These are phyloP conservation scores for Papilio glaucus DNA, from an alignment of 1,140 invertebrate genomes.

Conservation along the genomic window DNA sequence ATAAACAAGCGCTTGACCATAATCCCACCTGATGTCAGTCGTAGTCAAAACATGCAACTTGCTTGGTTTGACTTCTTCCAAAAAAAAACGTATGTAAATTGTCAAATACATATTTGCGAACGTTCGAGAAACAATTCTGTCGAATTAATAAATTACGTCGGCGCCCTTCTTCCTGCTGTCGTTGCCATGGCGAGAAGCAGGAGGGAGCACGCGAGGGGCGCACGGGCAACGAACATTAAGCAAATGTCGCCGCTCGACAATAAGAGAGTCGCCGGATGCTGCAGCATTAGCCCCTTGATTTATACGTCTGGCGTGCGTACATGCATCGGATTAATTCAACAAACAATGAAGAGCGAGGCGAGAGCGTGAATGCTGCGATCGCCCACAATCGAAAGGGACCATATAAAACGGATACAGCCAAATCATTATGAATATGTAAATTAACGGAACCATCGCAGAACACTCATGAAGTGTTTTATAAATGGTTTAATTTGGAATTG, in stretches of 20 bases:
- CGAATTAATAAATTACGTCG: conserved; percentile 67
- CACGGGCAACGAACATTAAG: conserved; percentile 54
- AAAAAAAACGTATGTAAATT: neutral
- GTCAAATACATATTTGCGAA: conserved; percentile 39
- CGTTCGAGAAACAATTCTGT: conserved; percentile 58
- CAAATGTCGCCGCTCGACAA: conserved; percentile 60
- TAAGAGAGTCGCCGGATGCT: conserved; percentile 71
- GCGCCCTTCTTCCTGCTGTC: conserved; percentile 51
- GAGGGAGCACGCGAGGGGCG: conserved; percentile 52
- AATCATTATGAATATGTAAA: conserved; percentile 61
- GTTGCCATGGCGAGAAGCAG: conserved; percentile 45
- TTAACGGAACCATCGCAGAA: conserved; percentile 46
- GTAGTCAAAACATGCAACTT: too few relatives aligned
- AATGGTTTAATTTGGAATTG: conserved; percentile 57
- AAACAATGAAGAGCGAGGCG: conserved; percentile 29
- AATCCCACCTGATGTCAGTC: too few relatives aligned
- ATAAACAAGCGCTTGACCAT: too few relatives aligned
- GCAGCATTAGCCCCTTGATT: conserved; percentile 76
- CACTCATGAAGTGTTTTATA: conserved; percentile 48
- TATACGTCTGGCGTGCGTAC: conserved; percentile 74
- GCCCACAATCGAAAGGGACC: conserved; percentile 1
- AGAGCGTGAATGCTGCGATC: conserved; percentile 3
- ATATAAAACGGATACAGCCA: conserved; percentile 45
- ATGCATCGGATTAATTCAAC: conserved; percentile 63
- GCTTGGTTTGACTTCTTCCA: neutral